Evolutionary conservation across 2,797 vertebrate species (phyloP).

Genomic region (Bucorvus abyssinicus): DNA sequence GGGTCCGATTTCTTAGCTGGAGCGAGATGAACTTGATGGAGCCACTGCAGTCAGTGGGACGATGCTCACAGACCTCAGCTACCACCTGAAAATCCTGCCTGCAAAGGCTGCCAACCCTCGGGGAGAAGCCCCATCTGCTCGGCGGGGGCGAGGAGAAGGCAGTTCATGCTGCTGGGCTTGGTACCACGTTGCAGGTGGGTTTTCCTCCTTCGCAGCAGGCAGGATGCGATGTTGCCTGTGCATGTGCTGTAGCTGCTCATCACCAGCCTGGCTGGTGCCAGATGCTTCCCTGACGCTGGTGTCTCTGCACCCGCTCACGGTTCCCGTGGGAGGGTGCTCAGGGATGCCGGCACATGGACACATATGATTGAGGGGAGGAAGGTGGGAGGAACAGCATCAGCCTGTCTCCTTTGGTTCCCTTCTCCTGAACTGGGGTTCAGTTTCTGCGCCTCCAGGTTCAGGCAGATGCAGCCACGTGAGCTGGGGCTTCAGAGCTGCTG

Average conservation of each 20-base stretch:
- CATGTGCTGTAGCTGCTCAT: not conserved
- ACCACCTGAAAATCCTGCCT: not conserved
- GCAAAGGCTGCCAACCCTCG: not conserved
- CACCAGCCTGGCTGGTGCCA: not conserved
- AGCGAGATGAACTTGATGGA: conserved; percentile 45
- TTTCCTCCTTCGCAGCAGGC: not conserved
- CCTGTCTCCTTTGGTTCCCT: not conserved
- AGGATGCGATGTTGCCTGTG: not conserved
- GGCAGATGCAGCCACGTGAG: not conserved
- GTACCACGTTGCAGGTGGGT: not conserved
- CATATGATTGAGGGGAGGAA: not conserved
- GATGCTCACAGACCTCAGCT: conserved; percentile 36
- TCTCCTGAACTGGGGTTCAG: not conserved
- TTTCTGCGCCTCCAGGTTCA: not conserved
- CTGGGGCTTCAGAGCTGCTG: not conserved
- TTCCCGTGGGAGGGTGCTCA: not conserved
- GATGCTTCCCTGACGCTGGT: not conserved
- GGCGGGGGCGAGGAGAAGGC: not conserved
- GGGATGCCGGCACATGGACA: not conserved
- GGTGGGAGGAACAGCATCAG: not conserved
- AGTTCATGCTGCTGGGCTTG: not conserved
- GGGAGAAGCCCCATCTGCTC: not conserved
- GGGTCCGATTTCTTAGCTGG: conserved; percentile 50
- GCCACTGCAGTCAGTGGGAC: conserved; percentile 24
- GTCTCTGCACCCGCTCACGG: not conserved